These are phyloP conservation scores for Megalops atlanticus DNA, from an alignment of 2,113 vertebrate species.

Conservation along the genomic window DNA sequence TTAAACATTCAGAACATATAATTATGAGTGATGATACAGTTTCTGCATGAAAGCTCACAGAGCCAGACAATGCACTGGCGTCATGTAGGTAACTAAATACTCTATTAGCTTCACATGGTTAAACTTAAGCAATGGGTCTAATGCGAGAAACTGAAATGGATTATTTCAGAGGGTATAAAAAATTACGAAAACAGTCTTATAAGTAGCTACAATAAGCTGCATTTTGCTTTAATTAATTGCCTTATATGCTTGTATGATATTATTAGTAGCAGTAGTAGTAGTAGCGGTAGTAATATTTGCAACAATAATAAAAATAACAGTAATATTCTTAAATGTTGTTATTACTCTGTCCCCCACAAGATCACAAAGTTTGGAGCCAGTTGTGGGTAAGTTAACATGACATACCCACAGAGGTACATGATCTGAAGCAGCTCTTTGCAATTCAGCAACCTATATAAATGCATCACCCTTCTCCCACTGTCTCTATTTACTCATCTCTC, in stretches of 20 bases:
- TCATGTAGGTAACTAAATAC: constrained; percentile 8
- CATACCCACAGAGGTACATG: no score
- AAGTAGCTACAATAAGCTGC: neutral
- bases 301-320: no score
- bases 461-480: neutral
- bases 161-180: neutral
- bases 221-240: neutral
- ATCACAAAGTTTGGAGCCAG: no score
- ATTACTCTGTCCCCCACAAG: no score
- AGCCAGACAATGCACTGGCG: constrained; percentile 5
- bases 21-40: constrained; percentile 4
- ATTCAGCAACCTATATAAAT: neutral
- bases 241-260: neutral
- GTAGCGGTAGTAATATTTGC: neutral
- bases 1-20: neutral
- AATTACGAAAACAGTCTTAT: neutral
- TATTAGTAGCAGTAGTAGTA: neutral
- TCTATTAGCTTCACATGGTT: constrained; percentile 17
- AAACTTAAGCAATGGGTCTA: neutral
- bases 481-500: constrained; percentile 14
- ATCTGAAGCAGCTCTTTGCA: no score
- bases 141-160: neutral
- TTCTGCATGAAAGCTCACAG: constrained; percentile 7
- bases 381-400: no score
- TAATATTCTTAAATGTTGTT: no score